A percentile compares a stretch with the other conserved stretches of the same genome.
These are phyloP conservation scores for Plagodis pulveraria DNA, from an alignment of 2,888 invertebrate species.

Conservation along the genomic window DNA sequence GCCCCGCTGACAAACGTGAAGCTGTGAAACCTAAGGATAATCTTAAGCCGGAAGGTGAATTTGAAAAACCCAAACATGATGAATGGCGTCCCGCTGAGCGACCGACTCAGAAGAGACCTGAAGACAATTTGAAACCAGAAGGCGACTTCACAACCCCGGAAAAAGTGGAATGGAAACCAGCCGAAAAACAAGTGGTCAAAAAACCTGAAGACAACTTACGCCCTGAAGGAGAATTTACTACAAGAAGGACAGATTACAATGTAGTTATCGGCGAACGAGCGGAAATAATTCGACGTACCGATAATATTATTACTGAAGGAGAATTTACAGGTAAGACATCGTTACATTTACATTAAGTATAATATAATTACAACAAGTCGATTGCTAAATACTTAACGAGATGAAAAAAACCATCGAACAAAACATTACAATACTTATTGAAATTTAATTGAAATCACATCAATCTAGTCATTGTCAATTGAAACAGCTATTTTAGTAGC, in stretches of 20 bases:
- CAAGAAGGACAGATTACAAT: slow-evolving; percentile 82
- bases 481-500: too few relatives aligned
- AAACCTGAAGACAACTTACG: slow-evolving; percentile 46
- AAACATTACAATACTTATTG: too few relatives aligned
- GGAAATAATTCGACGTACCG: slow-evolving; percentile 86
- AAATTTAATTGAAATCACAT: too few relatives aligned
- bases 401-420: too few relatives aligned
- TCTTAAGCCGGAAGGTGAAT: slow-evolving; percentile 59
- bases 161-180: slow-evolving; percentile 70
- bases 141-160: slow-evolving; percentile 72
- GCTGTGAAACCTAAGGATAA: slow-evolving; percentile 79
- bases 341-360: neutral
- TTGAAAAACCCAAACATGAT: slow-evolving; percentile 47
- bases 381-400: too few relatives aligned
- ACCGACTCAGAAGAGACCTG: slow-evolving; percentile 68
- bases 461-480: too few relatives aligned
- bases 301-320: slow-evolving; percentile 88
- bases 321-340: slow-evolving; percentile 86
- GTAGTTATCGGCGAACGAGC: slow-evolving; percentile 87
- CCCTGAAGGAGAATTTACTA: slow-evolving; percentile 83
- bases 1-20: slow-evolving; percentile 57
- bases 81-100: slow-evolving; percentile 74
- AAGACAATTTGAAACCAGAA: slow-evolving; percentile 48
- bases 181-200: slow-evolving; percentile 60
- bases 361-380: neutral